These are phyloP conservation scores for Sesamia inferens DNA, from an alignment of 2,888 invertebrate genomes.

Conservation along the genomic window DNA sequence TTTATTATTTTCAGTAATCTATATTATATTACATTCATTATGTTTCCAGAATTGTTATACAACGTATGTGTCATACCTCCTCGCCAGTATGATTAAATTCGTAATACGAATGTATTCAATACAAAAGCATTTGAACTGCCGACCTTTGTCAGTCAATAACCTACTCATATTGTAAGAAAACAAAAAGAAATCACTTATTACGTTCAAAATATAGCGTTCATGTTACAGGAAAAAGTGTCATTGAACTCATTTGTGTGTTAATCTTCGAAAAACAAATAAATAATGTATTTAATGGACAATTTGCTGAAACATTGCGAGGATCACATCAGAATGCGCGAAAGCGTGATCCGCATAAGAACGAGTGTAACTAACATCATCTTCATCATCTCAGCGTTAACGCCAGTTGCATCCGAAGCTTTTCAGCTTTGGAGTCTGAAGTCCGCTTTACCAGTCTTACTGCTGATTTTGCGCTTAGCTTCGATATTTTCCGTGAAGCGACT, in stretches of 20 bases:
- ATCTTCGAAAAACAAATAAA: background rate
- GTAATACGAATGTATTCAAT: slow-evolving; percentile 23
- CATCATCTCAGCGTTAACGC: too few relatives aligned
- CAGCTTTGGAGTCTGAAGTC: too few relatives aligned
- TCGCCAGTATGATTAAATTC: slow-evolving; percentile 27
- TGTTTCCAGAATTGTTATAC: slow-evolving; percentile 11
- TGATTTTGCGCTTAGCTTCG: too few relatives aligned
- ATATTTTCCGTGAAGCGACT: too few relatives aligned
- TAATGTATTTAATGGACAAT: background rate
- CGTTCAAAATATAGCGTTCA: slow-evolving; percentile 19
- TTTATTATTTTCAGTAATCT: background rate
- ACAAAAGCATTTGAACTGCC: slow-evolving; percentile 35
- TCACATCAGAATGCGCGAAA: too few relatives aligned
- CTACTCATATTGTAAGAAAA: slow-evolving; percentile 15
- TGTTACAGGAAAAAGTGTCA: slow-evolving; percentile 32
- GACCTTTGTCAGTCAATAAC: slow-evolving; percentile 47
- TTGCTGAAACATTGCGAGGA: background rate
- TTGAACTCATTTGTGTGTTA: slow-evolving; percentile 26
- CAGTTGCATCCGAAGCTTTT: too few relatives aligned
- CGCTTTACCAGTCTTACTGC: too few relatives aligned
- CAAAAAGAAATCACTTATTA: slow-evolving; percentile 17
- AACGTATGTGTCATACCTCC: slow-evolving; percentile 18
- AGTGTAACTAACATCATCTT: too few relatives aligned
- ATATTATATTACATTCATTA: background rate
- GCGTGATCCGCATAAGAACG: too few relatives aligned